Base-by-base conservation (phyloP, 2,113 vertebrate genomes). In the Phalacrocorax brasilianus region DNA sequence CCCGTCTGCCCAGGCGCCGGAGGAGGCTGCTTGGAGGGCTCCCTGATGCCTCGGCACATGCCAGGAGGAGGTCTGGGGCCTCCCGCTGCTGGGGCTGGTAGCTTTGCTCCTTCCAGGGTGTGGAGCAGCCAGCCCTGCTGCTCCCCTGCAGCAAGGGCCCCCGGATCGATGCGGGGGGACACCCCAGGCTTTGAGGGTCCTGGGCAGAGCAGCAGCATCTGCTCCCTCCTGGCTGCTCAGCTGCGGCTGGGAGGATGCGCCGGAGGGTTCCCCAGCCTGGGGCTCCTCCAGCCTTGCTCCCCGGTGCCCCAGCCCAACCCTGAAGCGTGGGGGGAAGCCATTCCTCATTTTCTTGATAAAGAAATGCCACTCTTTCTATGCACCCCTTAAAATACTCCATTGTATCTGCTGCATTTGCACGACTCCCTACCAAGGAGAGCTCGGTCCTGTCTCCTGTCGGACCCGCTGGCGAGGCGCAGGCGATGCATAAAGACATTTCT, bases 321-420 rank as follows among this genome's bases (percentile, higher is more conserved):
- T 3, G 6, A 44, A 28, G 42, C 7, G 6, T 4, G 6, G 19
- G 18, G 67, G 26, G 33, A 33, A 83, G 13, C 17, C 28, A 1
- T 45, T 40, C n/a, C 53, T 47, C 12, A 3, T 33, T 45, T 76
- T 28, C 75, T 40, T 2, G 2, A 38, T 11, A 35, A 32, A 27
- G 30, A 15, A 44, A 26, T 6, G 55, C 33, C 5, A 5, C 33
- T 35, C 4, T 40, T 0, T 2, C 62, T 13, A 1, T 1, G 9
- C 21, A 14, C 18, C 24, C 44, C 24, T 9, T 28, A 11, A 47
- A 47, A 35, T 1, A 9, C 20, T 28, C 24, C 23, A 5, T 28
- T 1, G 14, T 3, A 3, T 4, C n/a, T 5, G 20, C 52, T 12
- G 38, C 14, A 1, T 6, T 33, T 4, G 23, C 73, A 12, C 3